Evolutionary conservation across 1,140 invertebrate genomes (phyloP).

Genomic region (Sinella curviseta): DNA sequence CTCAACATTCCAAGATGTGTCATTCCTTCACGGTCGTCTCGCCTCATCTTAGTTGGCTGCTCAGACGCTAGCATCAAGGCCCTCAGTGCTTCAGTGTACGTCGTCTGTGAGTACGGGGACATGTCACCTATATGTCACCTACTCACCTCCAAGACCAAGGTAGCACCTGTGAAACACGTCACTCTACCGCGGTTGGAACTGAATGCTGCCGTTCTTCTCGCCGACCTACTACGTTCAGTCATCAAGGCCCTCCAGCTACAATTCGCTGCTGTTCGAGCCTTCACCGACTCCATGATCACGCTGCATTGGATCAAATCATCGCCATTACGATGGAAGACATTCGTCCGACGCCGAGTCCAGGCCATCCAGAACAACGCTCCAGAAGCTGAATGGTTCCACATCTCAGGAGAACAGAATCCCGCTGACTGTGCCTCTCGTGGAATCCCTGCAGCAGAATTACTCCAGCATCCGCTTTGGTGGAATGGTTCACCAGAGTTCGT

Average conservation of each 20-base stretch:
- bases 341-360: background rate
- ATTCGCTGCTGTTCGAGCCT: background rate
- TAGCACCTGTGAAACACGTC: constrained; percentile 37
- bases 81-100: background rate
- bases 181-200: constrained; percentile 44
- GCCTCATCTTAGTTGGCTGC: background rate
- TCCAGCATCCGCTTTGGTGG: background rate
- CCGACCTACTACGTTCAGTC: constrained; percentile 24
- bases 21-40: background rate
- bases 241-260: background rate
- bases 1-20: constrained; percentile 39
- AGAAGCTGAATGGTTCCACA: background rate
- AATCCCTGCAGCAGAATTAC: background rate
- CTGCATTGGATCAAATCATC: background rate
- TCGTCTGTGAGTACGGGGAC: too few relatives aligned
- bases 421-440: constrained; percentile 5
- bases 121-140: background rate
- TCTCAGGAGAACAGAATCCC: background rate
- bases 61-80: background rate
- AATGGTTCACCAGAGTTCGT: background rate
- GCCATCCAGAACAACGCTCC: background rate
- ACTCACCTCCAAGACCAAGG: constrained; percentile 38
- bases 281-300: background rate
- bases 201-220: constrained; percentile 29
- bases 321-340: background rate